Conservation (phyloP, 2,113 vertebrate species). For the Petrocephalus microphthalmus region DNA sequence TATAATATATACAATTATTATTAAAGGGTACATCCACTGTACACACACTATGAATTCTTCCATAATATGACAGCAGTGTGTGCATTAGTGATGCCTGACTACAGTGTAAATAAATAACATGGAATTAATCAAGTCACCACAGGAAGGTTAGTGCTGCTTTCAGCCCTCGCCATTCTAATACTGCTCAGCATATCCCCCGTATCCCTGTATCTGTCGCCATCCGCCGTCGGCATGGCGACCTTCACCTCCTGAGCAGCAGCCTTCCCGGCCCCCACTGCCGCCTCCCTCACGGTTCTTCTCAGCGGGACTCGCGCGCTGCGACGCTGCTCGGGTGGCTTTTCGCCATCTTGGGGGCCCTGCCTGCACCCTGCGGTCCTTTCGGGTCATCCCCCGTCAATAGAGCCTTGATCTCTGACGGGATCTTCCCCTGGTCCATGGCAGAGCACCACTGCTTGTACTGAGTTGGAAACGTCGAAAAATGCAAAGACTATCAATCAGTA, state of each 20-base stretch:
- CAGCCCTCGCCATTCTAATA: not conserved
- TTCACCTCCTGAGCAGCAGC: not conserved
- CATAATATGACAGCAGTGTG: not conserved
- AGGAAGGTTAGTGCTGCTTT: not conserved
- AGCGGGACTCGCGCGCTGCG: slow-evolving; percentile 43
- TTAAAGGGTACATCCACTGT: not conserved
- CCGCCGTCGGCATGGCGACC: not conserved
- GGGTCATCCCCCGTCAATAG: slow-evolving; percentile 89
- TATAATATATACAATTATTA: not conserved
- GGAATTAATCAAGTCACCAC: not conserved
- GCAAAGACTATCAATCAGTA: not conserved
- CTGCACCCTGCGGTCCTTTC: slow-evolving; percentile 61
- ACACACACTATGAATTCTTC: not conserved
- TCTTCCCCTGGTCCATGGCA: slow-evolving; percentile 97
- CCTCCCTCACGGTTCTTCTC: not conserved
- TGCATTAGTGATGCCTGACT: not conserved
- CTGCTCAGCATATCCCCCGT: not conserved
- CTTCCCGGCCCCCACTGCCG: not conserved
- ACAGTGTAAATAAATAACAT: not conserved
- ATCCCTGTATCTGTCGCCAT: not conserved
- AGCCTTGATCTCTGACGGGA: slow-evolving; percentile 96
- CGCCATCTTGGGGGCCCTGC: slow-evolving; percentile 63
- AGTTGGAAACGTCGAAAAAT: slow-evolving; percentile 34
- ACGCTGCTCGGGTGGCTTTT: slow-evolving; percentile 52
- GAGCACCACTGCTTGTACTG: slow-evolving; percentile 98